A percentile compares a stretch with the other conserved stretches of the same genome.
Conservation (phyloP, 2,888 invertebrate genomes). For the Camptogramma bilineatum region DNA sequence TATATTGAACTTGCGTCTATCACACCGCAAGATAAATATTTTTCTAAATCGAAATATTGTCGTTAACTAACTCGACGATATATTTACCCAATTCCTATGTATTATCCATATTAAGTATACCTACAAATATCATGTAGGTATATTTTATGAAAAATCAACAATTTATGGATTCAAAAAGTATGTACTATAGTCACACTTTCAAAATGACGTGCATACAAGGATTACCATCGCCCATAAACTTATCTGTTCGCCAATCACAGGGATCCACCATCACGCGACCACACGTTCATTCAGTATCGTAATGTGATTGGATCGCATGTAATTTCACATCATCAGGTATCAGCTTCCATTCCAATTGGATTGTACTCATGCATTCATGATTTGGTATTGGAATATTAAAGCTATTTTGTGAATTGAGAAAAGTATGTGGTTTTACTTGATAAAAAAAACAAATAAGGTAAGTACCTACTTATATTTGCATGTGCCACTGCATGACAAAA, state of each 20-base stretch:
- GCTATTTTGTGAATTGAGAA: not conserved
- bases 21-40: no score
- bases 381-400: not conserved
- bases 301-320: slow-evolving; percentile 29
- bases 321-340: slow-evolving; percentile 29
- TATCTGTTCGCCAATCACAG: slow-evolving; percentile 16
- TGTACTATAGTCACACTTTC: slow-evolving; percentile 3
- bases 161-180: not conserved
- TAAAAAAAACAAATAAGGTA: no score
- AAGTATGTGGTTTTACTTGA: not conserved
- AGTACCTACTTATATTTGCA: no score
- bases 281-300: slow-evolving; percentile 10
- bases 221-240: slow-evolving; percentile 9
- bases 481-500: no score
- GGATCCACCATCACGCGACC: slow-evolving; percentile 2
- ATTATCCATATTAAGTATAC: no score
- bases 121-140: no score
- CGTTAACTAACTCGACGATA: no score
- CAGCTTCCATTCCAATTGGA: not conserved
- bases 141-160: no score
- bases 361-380: slow-evolving; percentile 10
- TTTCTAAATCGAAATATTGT: no score
- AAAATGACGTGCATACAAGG: slow-evolving; percentile 7
- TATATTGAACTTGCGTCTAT: no score
- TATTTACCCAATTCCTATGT: no score